Evolutionary conservation across 2,888 invertebrate genomes (phyloP).

Genomic region (Eilema sororculum): DNA sequence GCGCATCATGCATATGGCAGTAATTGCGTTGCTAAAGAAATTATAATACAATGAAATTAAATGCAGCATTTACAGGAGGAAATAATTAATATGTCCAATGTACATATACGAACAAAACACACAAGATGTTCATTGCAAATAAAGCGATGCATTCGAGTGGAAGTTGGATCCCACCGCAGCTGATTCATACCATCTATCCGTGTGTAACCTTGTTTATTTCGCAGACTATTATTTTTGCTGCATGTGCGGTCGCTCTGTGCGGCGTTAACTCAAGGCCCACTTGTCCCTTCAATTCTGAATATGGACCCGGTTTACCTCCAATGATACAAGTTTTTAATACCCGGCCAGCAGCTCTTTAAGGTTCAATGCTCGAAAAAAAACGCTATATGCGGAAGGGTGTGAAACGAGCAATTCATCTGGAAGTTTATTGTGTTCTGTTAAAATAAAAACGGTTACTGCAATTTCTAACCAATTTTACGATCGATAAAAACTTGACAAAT

Average conservation of each 20-base stretch:
- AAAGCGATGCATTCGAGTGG: constrained; percentile 63
- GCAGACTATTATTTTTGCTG: constrained; percentile 70
- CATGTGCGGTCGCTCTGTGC: constrained; percentile 63
- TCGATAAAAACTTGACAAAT: neutral
- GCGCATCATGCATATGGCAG: constrained; percentile 29
- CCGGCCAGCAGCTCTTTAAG: constrained; percentile 48
- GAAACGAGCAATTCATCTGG: constrained; percentile 24
- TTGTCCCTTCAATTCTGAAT: constrained; percentile 74
- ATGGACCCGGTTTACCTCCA: constrained; percentile 75
- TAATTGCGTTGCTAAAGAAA: constrained; percentile 50
- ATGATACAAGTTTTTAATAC: constrained; percentile 64
- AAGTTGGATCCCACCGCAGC: constrained; percentile 60
- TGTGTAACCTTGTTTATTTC: constrained; percentile 69
- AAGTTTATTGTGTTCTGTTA: neutral
- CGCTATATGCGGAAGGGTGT: constrained; percentile 64
- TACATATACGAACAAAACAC: constrained; percentile 44
- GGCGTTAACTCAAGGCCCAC: constrained; percentile 71
- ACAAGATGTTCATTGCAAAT: constrained; percentile 58
- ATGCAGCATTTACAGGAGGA: constrained; percentile 43
- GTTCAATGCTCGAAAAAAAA: constrained; percentile 55
- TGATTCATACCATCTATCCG: constrained; percentile 59
- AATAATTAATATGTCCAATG: constrained; percentile 18
- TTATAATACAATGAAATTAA: constrained; percentile 53
- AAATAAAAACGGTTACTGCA: neutral
- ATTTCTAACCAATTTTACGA: constrained; percentile 1